Evolutionary conservation across 2,113 vertebrate genomes (phyloP), one percentile per base, ranked within the genome.

Genomic region (Gymnocephalus cernua): DNA sequence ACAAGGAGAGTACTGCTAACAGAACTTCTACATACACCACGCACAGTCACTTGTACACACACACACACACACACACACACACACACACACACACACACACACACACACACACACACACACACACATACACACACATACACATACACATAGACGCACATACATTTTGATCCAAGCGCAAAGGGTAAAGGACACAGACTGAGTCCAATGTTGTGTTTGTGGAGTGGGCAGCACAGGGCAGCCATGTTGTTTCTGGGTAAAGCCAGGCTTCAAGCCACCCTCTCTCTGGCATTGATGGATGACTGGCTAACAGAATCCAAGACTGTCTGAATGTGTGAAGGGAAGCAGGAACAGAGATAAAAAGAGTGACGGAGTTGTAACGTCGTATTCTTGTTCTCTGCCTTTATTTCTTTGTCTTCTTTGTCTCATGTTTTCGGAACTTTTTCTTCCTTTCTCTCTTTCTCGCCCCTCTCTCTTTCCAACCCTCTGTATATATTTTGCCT

Each of bases 191-290:
- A 79, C 65, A 25, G 70, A 79, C 71, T 78, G 78, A 56, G 70
- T 85, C 88, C 89, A 74, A 23, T 68, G 77, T 53, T 82, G 82
- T 89, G 84, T 88, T 85, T 45, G 62, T 45, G 18, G 70, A 88
- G 82, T 73, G 75, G 88, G 80, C 73, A 86, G 71, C 56, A 47
- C 69, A 18, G 74, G 79, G 63, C 83, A 19, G 90, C 92, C 88
- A 87, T 90, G 92, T 86, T 90, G 83, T 89, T 92, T 88, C 88
- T 87, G 88, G 87, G 86, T 86, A 62, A 82, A 85, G 69, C 54
- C 88, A 77, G 84, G 86, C 87, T 84, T 57, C 57, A 18, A 84
- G 87, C 86, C 80, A 63, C 63, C 81, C 83, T 87, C 64, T 48
- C 51, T 48, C 51, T 89, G 89, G 80, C 86, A 80, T 47, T 89